Evolutionary conservation across 2,888 invertebrate species (phyloP), one percentile per base, ranked within the genome.

Genomic region (Volucella inflata): DNA sequence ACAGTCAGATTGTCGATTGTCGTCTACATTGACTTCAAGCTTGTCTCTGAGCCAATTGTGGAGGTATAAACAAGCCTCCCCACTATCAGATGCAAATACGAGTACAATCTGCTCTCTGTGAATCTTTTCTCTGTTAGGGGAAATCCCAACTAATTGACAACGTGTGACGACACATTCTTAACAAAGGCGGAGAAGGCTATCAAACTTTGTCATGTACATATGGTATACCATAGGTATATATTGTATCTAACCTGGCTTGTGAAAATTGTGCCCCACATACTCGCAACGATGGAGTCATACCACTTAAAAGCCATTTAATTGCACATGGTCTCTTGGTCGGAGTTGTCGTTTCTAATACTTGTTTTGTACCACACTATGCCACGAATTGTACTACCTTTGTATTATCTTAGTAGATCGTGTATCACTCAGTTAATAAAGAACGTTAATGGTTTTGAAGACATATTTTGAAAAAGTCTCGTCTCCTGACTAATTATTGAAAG

Each of bases 141-240:
- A 60, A 75, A 75, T 75, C 79, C 84, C 70, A 70, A 65, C 79
- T 84, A 84, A 84, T 75, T 84, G 79, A 68, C 38, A 68, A 51
- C 55, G 60, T 64, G 59, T 70, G 79, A 80, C 53, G 75, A 44
- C 55, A 57, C 40, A 16, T 30, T 30, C 30, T 30, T 30, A 11
- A 16, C 14, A 0, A 12, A 10, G 42, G 40, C 14, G 10, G 30
- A 42, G 16, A 9, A 9, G 11, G 46, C 14, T 4, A 44, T 30
- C 51, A 17, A 36, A 21, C 21, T 64, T 30, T 11, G 11, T 42
- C 16, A 42, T 21, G 30, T 38, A 14, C 30, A 21, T 21, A 3
- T 2, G 0, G 30, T 30, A 30, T 30, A n/a, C n/a, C n/a, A n/a
- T n/a, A n/a, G n/a, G n/a, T n/a, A n/a, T n/a, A 21, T 21, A 3